phyloP scores from a whole-genome alignment of 1,140 invertebrate genomes.

The Polypedilum vanderplanki region DNA sequence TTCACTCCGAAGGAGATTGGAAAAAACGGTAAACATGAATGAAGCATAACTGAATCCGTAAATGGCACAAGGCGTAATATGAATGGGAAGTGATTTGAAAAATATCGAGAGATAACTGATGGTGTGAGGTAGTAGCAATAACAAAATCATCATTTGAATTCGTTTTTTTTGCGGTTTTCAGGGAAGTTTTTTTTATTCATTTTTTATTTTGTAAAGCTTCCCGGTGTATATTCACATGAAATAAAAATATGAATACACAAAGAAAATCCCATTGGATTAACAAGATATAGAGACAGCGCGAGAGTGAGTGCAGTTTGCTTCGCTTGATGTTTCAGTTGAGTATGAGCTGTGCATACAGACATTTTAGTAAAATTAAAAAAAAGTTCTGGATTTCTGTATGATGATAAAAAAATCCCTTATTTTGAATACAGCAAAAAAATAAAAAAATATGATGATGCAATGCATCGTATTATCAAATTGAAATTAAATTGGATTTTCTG shows the following conservation, averaged over 20 bases:
- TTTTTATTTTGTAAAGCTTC: neutral
- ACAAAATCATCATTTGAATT: neutral
- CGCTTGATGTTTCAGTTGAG: neutral
- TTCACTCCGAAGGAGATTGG: neutral
- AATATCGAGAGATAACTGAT: neutral
- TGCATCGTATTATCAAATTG: neutral
- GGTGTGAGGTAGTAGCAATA: neutral
- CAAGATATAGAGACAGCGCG: neutral
- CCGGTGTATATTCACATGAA: too few relatives aligned
- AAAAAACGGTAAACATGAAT: neutral
- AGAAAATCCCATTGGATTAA: neutral
- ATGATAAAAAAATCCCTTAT: neutral
- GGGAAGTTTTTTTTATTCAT: neutral
- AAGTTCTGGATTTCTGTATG: neutral
- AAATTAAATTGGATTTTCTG: constrained; percentile 1
- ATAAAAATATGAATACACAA: neutral
- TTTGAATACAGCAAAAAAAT: too few relatives aligned
- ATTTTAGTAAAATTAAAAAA: constrained; percentile 20
- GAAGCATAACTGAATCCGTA: constrained; percentile 5
- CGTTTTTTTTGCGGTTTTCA: neutral
- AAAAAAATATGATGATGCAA: constrained; percentile 6
- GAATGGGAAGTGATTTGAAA: neutral
- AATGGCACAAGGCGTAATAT: neutral
- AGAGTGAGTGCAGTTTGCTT: neutral
- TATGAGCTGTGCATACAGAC: neutral